Evolutionary conservation across 2,797 vertebrate species (phyloP).

Genomic region (Chlorospingus semifuscus): DNA sequence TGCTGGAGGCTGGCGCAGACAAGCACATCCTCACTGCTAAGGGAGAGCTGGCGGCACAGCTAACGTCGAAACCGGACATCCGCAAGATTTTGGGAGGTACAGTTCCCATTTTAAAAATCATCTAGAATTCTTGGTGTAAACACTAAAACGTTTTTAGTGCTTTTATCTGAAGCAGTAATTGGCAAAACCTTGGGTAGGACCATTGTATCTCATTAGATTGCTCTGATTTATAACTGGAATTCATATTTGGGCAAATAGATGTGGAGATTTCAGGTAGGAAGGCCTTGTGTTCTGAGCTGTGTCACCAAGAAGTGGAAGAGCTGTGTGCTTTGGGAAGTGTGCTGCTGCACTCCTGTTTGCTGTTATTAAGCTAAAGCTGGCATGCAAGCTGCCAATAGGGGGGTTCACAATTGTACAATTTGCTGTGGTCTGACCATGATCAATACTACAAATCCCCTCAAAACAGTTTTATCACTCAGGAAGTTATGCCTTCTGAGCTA

Average conservation of each 20-base stretch:
- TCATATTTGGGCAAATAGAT: neutral
- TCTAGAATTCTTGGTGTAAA: neutral
- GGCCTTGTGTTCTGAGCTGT: neutral
- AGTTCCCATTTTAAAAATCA: neutral
- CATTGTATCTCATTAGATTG: neutral
- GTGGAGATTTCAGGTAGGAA: neutral
- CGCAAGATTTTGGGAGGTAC: slow-evolving; percentile 89
- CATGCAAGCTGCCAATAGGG: neutral
- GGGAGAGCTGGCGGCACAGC: slow-evolving; percentile 87
- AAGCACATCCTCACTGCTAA: slow-evolving; percentile 86
- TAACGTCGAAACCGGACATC: slow-evolving; percentile 90
- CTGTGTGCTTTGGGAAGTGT: neutral
- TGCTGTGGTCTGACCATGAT: neutral
- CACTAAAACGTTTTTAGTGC: neutral
- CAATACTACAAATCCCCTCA: neutral
- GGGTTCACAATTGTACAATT: neutral
- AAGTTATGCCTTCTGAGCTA: neutral
- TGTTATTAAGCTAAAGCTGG: neutral
- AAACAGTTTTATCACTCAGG: neutral
- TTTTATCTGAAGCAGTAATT: neutral
- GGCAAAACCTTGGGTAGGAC: neutral
- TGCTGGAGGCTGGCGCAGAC: slow-evolving; percentile 88
- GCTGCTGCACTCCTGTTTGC: neutral
- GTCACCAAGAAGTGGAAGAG: neutral
- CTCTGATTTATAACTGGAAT: neutral